Conservation (phyloP, 2,113 vertebrate species). For the Geococcyx californianus region DNA sequence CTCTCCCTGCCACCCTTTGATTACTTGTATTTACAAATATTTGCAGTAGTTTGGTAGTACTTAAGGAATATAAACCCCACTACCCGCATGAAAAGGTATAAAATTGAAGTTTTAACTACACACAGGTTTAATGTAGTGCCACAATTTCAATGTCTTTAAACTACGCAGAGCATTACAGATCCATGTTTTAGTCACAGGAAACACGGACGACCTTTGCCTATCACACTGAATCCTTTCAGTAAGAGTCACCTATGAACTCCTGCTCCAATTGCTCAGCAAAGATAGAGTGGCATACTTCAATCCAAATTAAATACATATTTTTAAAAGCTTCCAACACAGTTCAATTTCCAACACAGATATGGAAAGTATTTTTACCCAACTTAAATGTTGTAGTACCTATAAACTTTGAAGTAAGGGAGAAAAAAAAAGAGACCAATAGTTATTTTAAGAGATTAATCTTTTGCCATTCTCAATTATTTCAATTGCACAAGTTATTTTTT, state of each 20-base stretch:
- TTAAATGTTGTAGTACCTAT: neutral
- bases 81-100: neutral
- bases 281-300: neutral
- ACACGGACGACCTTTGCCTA: neutral
- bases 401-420: neutral
- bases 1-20: neutral
- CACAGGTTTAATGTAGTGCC: neutral
- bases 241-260: neutral
- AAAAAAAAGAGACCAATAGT: no score
- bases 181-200: neutral
- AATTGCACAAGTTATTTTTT: neutral
- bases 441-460: neutral
- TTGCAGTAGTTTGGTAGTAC: neutral
- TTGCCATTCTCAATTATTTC: neutral
- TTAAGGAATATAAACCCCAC: neutral
- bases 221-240: neutral
- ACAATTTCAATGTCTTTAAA: neutral
- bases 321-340: neutral
- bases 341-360: neutral
- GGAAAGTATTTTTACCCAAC: neutral
- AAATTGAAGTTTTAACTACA: neutral
- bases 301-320: accelerated
- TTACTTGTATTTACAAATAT: neutral
- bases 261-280: neutral
- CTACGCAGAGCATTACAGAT: neutral